A percentile compares a stretch with the other conserved stretches of the same genome.
Evolutionary conservation across 2,797 vertebrate genomes (phyloP).

Genomic region (Naso thynnoides): DNA sequence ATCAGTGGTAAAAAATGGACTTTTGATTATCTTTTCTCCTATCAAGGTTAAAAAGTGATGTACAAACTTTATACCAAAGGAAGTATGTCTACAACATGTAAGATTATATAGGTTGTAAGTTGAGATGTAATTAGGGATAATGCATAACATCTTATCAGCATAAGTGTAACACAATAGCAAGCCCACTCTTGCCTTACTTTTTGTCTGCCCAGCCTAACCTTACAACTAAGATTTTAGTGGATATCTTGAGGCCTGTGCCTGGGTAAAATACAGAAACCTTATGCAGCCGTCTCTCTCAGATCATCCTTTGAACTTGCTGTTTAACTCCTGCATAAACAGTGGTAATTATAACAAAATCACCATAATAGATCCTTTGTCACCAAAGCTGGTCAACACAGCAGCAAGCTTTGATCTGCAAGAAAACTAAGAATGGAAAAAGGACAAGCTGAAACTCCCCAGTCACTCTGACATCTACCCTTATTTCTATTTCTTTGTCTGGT

Average conservation of each 20-base stretch:
- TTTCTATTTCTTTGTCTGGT: conserved; percentile 51
- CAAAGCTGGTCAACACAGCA: conserved; percentile 15
- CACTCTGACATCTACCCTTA: conserved; percentile 21
- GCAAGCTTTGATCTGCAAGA: conserved; percentile 40
- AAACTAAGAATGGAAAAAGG: conserved; percentile 13
- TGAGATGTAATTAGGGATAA: conserved; percentile 15
- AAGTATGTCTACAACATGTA: not conserved
- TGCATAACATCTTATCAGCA: not conserved
- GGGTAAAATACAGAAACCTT: conserved; percentile 28
- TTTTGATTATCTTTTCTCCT: not conserved
- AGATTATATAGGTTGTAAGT: conserved; percentile 1
- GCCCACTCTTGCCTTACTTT: not conserved
- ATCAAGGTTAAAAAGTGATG: not conserved
- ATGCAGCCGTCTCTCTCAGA: not conserved
- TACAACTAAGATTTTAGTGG: conserved; percentile 3
- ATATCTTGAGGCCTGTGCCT: conserved; percentile 24
- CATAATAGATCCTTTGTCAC: conserved; percentile 34
- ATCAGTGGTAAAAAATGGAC: not conserved
- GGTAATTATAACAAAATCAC: conserved; percentile 47
- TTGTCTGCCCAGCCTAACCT: not conserved
- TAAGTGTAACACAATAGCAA: not conserved
- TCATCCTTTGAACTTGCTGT: conserved; percentile 44
- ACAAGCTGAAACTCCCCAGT: conserved; percentile 17
- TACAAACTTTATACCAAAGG: not conserved
- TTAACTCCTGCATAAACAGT: conserved; percentile 35